Conservation (phyloP, 2,888 invertebrate species). For the Incurvaria masculella region DNA sequence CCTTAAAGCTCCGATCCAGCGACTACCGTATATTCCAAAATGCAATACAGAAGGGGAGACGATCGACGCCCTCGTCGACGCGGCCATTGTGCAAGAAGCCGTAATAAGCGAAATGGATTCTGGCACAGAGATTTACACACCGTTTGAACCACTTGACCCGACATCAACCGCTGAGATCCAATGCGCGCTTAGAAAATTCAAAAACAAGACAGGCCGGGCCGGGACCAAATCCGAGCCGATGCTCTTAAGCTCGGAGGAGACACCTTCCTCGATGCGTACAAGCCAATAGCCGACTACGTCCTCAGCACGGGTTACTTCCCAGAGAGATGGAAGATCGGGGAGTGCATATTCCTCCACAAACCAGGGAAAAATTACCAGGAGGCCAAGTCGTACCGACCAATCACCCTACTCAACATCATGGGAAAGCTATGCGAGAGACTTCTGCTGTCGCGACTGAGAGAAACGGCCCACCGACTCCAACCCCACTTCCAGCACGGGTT, state of each 20-base stretch:
- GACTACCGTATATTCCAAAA: conserved; percentile 3
- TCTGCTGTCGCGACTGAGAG: not conserved
- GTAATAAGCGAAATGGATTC: not conserved
- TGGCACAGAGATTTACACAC: conserved; percentile 2
- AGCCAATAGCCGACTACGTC: conserved; percentile 1
- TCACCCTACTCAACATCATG: not conserved
- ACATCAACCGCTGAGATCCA: conserved; percentile 2
- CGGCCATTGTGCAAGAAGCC: conserved; percentile 5
- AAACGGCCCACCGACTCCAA: not conserved
- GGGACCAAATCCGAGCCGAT: conserved; percentile 9
- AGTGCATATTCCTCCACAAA: conserved; percentile 1
- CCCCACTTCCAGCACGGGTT: not conserved
- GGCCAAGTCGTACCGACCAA: not conserved
- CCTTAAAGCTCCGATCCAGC: not conserved
- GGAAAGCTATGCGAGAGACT: not conserved
- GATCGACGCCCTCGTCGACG: conserved; percentile 6
- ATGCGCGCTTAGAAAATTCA: conserved; percentile 3
- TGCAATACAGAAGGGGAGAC: conserved; percentile 5
- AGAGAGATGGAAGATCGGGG: not conserved
- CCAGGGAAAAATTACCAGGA: conserved; percentile 1
- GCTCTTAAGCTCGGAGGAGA: conserved; percentile 11
- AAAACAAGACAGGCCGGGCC: conserved; percentile 11
- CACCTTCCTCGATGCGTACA: not conserved
- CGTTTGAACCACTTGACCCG: conserved; percentile 7
- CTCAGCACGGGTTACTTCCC: not conserved